Evolutionary conservation across 2,113 vertebrate species (phyloP).

Genomic region (Tyto alba): DNA sequence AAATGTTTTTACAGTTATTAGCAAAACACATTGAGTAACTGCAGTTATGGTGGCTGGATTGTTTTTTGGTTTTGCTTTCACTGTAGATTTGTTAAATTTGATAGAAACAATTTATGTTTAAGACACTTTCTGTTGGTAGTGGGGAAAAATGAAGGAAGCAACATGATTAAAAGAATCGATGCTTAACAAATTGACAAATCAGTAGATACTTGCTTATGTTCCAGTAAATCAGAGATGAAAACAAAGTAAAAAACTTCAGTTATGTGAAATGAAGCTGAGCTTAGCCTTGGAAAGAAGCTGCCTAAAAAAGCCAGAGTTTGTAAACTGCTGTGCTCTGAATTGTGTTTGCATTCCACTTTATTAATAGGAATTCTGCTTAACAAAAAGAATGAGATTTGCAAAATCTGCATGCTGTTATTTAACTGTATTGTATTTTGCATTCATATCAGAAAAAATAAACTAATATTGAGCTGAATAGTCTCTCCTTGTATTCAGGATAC

Average conservation of each 20-base stretch:
- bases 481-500: neutral
- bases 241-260: neutral
- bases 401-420: neutral
- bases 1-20: neutral
- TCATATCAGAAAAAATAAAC: neutral
- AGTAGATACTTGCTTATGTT: neutral
- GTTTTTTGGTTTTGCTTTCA: neutral
- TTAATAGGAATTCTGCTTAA: neutral
- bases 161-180: neutral
- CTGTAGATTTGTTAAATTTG: neutral
- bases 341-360: neutral
- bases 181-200: neutral
- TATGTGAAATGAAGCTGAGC: neutral
- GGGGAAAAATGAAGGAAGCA: neutral
- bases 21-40: neutral
- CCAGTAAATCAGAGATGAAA: neutral
- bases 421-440: neutral
- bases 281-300: neutral
- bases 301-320: neutral
- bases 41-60: neutral
- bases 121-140: neutral
- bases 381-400: neutral
- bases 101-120: neutral
- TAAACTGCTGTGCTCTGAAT: neutral
- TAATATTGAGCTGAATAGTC: neutral